Conservation (phyloP, 2,797 vertebrate species). For the Myiotriccus ornatus region DNA sequence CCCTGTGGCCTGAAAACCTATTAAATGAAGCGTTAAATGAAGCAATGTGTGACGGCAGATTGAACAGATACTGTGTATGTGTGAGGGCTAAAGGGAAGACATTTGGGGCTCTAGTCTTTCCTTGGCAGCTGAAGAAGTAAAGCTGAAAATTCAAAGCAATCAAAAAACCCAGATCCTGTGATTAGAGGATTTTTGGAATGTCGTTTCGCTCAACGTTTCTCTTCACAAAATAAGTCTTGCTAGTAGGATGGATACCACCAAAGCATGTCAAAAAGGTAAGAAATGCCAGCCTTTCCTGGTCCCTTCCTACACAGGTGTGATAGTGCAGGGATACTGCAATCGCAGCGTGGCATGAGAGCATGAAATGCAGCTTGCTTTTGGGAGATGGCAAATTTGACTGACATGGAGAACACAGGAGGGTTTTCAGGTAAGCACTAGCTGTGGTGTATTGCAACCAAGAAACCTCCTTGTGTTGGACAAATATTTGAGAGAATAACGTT, state of each 20-base stretch:
- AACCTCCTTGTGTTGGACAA: neutral
- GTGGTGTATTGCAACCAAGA: neutral
- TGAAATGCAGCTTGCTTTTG: neutral
- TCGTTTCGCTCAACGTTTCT: neutral
- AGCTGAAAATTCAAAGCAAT: neutral
- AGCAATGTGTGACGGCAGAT: neutral
- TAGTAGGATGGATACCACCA: neutral
- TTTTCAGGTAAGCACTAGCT: neutral
- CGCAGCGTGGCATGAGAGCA: fast-evolving
- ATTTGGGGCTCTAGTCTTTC: neutral
- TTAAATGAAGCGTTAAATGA: neutral
- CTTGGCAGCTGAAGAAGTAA: neutral
- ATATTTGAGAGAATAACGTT: neutral
- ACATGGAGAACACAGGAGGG: neutral
- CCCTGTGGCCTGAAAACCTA: neutral
- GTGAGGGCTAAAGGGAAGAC: neutral
- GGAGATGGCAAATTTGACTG: neutral
- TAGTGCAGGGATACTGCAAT: neutral
- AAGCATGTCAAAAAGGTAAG: neutral
- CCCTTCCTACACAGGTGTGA: neutral
- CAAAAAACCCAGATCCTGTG: neutral
- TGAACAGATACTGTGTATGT: neutral
- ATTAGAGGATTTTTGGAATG: neutral
- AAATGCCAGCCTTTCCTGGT: neutral
- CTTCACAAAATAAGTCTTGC: neutral